Percentiles rank a stretch among this genome's conserved stretches.
Evolutionary conservation across 2,797 vertebrate species (phyloP).

Genomic region (Microcaecilia unicolor): DNA sequence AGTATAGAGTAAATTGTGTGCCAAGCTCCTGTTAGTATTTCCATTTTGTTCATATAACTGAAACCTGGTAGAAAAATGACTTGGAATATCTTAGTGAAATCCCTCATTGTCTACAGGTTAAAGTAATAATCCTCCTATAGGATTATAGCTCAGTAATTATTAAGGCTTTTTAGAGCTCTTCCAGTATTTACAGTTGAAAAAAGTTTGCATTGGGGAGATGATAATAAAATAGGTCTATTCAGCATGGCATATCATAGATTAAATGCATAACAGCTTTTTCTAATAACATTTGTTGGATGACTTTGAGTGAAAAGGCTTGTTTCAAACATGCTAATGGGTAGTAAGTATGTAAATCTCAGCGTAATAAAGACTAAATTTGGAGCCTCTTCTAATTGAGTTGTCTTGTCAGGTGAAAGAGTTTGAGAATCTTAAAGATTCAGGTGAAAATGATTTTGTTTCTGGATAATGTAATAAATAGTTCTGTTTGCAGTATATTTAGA

Average conservation of each 20-base stretch:
- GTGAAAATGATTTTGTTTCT: background rate
- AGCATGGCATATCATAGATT: background rate
- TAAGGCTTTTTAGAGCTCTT: slow-evolving; percentile 4
- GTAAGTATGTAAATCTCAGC: fast-evolving
- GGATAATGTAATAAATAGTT: background rate
- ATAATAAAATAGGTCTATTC: background rate
- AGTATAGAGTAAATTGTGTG: too few species aligned
- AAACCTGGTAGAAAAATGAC: background rate
- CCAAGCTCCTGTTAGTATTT: background rate
- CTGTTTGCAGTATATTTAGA: background rate
- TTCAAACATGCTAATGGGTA: slow-evolving; percentile 1
- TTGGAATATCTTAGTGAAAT: background rate
- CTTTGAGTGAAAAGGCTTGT: background rate
- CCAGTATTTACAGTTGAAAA: background rate
- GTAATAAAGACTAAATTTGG: background rate
- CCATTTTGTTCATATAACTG: background rate
- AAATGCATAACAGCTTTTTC: background rate
- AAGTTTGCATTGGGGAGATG: slow-evolving; percentile 1
- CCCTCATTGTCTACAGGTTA: background rate
- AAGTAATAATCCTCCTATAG: background rate
- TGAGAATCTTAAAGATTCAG: slow-evolving; percentile 7
- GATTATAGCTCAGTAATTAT: slow-evolving; percentile 3
- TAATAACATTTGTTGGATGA: slow-evolving; percentile 1
- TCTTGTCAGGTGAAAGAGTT: background rate
- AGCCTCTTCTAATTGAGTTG: background rate